A percentile compares a stretch with the other conserved stretches of the same genome.
These are phyloP conservation scores for Idaea biselata DNA, from an alignment of 2,888 invertebrate species.

Conservation along the genomic window DNA sequence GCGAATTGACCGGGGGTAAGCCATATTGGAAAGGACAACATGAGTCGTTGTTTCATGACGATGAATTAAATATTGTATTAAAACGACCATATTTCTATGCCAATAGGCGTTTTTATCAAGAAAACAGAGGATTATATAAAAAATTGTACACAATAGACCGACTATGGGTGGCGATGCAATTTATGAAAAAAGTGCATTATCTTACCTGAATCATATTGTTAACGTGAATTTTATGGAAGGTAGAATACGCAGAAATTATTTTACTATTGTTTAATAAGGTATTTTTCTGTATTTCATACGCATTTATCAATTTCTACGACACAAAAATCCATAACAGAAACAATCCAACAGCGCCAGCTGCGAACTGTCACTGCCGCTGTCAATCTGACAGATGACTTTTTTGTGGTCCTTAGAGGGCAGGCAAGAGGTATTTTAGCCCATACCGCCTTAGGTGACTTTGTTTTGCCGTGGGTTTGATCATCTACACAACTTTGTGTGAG, in stretches of 20 bases:
- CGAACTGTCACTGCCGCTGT: conserved; percentile 62
- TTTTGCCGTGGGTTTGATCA: too few species aligned
- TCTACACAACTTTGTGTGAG: too few species aligned
- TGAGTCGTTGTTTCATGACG: conserved; percentile 34
- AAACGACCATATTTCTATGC: background rate
- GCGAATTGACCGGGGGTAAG: conserved; percentile 49
- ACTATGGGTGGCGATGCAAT: conserved; percentile 6
- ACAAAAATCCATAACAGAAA: conserved; percentile 53
- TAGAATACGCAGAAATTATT: conserved; percentile 8
- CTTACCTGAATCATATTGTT: conserved; percentile 58
- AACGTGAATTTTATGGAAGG: conserved; percentile 18
- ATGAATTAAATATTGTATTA: conserved; percentile 20
- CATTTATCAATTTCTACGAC: conserved; percentile 32
- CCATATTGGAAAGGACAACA: conserved; percentile 70
- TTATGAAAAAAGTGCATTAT: background rate
- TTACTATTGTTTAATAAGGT: background rate
- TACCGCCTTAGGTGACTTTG: background rate
- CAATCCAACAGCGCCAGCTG: conserved; percentile 66
- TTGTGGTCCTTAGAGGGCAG: background rate
- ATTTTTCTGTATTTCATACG: background rate
- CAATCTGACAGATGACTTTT: conserved; percentile 10
- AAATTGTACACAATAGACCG: conserved; percentile 23
- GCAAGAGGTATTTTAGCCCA: background rate
- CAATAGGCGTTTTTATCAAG: background rate
- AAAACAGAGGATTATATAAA: conserved; percentile 6